Evolutionary conservation across 53 echinoderm and acorn worm species (phyloP), one percentile per base, ranked within the genome.

Genomic region (Paracentrotus lividus): DNA sequence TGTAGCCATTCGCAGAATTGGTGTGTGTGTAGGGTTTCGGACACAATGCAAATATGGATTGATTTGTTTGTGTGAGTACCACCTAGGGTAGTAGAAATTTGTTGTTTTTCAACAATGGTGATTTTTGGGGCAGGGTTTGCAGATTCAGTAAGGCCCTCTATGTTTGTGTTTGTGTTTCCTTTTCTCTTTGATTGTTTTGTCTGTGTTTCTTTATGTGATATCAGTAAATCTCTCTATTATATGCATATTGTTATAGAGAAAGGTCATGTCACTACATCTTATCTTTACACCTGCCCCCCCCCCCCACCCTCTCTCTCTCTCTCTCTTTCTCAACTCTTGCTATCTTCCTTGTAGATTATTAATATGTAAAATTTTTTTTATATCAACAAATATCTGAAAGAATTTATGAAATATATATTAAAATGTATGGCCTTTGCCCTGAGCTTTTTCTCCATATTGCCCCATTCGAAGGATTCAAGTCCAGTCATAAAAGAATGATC

Each of bases 41-140:
- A 81, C 81, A 81, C 81, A 81, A 81, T 81, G 26, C 47, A 81
- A 81, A 81, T 56, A 86, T 86, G 56, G 54, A 86, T 86, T 53
- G 86, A 14, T 29, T 1, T 56, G 32, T 55, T 12, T 49, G 47
- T 16, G 21, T 18, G 29, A 6, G 27, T 52, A 86, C 32, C 36
- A 20, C 53, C 21, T 86, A 86, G 56, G 86, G 15, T 44, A 54
- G 51, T 86, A 24, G 27, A 55, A 86, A 56, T 56, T 86, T 3
- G 86, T 86, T 47, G 52, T 36, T 36, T 55, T 86, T 54, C 2
- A 21, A 20, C 31, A 55, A n/a, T 86, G n/a, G 56, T 33, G 12
- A 38, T 55, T 53, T 43, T 55, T 36, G n/a, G n/a, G n/a, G 56
- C 53, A 26, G 34, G 52, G 29, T 56, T 33, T 29, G 54, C 16